phyloP scores from a whole-genome alignment of 2,797 vertebrate species.

The Acanthurus tractus region DNA sequence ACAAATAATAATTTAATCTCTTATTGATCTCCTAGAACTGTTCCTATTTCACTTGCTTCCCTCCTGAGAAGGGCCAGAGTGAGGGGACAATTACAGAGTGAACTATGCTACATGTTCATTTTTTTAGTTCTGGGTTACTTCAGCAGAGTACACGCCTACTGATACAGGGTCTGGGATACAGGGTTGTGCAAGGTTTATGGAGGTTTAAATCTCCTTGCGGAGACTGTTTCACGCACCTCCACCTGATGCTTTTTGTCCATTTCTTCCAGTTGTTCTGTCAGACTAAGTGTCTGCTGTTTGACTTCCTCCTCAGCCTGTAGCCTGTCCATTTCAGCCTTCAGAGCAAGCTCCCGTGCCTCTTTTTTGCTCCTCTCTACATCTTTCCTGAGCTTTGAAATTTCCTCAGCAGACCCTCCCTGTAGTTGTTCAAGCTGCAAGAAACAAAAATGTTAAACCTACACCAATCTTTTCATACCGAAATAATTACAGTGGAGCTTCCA shows the following conservation, averaged over 20 bases:
- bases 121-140: background rate
- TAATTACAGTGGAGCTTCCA: slow-evolving; percentile 4
- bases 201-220: slow-evolving; percentile 19
- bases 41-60: slow-evolving; percentile 21
- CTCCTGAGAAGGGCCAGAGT: slow-evolving; percentile 4
- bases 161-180: slow-evolving; percentile 7
- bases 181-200: slow-evolving; percentile 20
- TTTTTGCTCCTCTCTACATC: slow-evolving; percentile 64
- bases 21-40: slow-evolving; percentile 13
- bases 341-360: slow-evolving; percentile 63
- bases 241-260: slow-evolving; percentile 64
- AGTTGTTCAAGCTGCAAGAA: slow-evolving; percentile 73
- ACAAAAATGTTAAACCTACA: slow-evolving; percentile 17
- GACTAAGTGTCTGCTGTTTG: slow-evolving; percentile 59
- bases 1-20: slow-evolving; percentile 23
- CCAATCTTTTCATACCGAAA: slow-evolving; percentile 1
- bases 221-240: slow-evolving; percentile 64
- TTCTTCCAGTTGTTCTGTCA: slow-evolving; percentile 70
- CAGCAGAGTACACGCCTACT: slow-evolving; percentile 20
- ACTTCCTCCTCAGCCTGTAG: slow-evolving; percentile 66
- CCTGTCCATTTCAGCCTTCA: slow-evolving; percentile 67
- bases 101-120: background rate
- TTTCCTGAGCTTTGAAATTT: slow-evolving; percentile 69
- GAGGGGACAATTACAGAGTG: background rate
- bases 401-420: slow-evolving; percentile 69